These are phyloP conservation scores for Gyrodactylus bullatarudis DNA, from an alignment of 1,140 invertebrate species.

Conservation along the genomic window DNA sequence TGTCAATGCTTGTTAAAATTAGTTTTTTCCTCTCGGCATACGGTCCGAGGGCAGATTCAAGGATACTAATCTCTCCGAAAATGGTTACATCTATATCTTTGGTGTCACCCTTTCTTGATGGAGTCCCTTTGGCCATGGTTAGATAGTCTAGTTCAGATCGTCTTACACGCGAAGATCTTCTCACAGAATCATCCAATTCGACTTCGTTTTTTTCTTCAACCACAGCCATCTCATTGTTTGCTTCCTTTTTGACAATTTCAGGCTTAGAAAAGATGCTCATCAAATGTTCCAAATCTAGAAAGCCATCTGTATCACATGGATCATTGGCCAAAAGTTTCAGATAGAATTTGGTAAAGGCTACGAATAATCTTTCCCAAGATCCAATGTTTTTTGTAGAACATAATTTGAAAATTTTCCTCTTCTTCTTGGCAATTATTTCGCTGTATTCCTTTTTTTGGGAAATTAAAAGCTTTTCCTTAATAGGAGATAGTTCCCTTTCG, in stretches of 20 bases:
- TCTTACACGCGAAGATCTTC: not conserved
- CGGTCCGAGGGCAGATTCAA: not conserved
- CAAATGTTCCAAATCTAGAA: not conserved
- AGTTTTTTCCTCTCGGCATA: not conserved
- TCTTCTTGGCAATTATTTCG: not conserved
- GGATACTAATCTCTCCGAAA: not conserved
- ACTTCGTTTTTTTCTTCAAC: not conserved
- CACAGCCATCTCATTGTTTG: not conserved
- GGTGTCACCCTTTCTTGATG: not conserved
- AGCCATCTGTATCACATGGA: not conserved
- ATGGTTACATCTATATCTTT: not conserved
- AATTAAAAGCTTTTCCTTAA: not conserved
- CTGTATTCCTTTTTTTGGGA: not conserved
- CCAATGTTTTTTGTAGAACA: not conserved
- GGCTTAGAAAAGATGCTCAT: not conserved
- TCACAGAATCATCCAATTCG: not conserved
- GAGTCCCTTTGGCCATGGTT: not conserved
- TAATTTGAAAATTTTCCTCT: not conserved
- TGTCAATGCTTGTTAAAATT: not conserved
- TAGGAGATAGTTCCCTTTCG: not conserved
- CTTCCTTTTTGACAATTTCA: not conserved
- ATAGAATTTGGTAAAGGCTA: not conserved
- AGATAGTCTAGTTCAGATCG: not conserved
- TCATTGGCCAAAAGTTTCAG: not conserved
- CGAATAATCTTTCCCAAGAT: not conserved